These are phyloP conservation scores for Dyspetes luteomarginatus DNA, from an alignment of 2,888 invertebrate genomes.

Conservation along the genomic window DNA sequence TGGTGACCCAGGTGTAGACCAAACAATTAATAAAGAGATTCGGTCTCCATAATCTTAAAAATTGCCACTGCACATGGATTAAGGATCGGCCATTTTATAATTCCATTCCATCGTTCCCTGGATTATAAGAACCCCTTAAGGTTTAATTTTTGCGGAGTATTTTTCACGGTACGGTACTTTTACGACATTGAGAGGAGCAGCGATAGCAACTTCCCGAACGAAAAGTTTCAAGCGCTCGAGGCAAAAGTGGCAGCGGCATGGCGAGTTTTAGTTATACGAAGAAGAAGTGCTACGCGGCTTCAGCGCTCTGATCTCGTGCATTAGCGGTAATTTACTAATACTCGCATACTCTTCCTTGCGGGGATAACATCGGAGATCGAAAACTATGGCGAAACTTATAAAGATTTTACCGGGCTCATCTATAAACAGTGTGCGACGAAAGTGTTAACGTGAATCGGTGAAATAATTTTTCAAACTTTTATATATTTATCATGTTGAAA, in stretches of 20 bases:
- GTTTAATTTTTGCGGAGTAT: conserved; percentile 55
- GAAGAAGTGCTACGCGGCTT: background rate
- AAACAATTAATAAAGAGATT: no score
- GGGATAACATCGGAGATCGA: no score
- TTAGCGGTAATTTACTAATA: conserved; percentile 33
- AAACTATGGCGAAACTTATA: conserved; percentile 50
- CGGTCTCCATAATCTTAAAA: no score
- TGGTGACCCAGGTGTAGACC: no score
- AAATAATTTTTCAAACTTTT: no score
- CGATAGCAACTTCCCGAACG: conserved; percentile 8
- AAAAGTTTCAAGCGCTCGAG: conserved; percentile 55
- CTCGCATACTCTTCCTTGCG: no score
- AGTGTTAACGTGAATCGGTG: background rate
- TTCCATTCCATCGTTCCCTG: no score
- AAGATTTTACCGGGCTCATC: conserved; percentile 37
- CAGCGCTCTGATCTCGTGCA: conserved; percentile 16
- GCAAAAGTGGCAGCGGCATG: conserved; percentile 35
- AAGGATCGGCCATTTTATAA: no score
- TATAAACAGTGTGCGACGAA: conserved; percentile 45
- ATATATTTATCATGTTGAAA: no score
- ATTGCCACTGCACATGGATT: no score
- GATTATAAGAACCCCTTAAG: conserved; percentile 50
- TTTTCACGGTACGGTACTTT: conserved; percentile 48
- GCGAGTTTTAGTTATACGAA: background rate
- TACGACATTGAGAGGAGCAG: conserved; percentile 28